Conservation (phyloP, 2,113 vertebrate genomes). For the Scalopus aquaticus region DNA sequence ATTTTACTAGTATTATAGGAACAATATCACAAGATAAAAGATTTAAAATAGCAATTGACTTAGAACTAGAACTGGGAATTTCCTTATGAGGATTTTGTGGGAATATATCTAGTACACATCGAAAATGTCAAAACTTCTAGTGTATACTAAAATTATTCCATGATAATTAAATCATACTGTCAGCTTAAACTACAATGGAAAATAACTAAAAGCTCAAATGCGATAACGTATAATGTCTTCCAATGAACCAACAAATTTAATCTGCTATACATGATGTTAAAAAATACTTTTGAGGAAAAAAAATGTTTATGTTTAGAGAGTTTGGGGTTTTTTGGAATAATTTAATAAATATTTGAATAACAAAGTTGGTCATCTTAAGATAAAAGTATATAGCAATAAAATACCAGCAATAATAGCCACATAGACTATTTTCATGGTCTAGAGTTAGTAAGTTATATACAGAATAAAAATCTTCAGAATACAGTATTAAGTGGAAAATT, state of each 20-base stretch:
- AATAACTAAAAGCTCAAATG: constrained; percentile 50
- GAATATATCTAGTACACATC: background rate
- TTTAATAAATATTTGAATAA: constrained; percentile 44
- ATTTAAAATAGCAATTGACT: constrained; percentile 38
- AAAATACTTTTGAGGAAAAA: constrained; percentile 14
- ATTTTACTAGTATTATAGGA: constrained; percentile 43
- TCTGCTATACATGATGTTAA: background rate
- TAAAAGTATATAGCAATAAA: constrained; percentile 52
- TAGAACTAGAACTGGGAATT: constrained; percentile 38
- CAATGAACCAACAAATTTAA: constrained; percentile 23
- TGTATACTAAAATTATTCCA: background rate
- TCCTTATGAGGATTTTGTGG: background rate
- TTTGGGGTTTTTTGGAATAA: background rate
- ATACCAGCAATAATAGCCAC: constrained; percentile 37
- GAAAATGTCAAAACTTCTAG: constrained; percentile 41
- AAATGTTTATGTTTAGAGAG: constrained; percentile 22
- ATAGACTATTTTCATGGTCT: constrained; percentile 40
- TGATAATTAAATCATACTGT: constrained; percentile 3
- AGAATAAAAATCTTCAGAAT: constrained; percentile 53
- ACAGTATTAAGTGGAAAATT: constrained; percentile 61
- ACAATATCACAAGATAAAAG: background rate
- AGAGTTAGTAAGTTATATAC: constrained; percentile 36
- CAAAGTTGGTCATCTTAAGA: constrained; percentile 18
- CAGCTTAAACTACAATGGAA: constrained; percentile 47
- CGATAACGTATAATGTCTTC: background rate